A percentile compares a stretch with the other conserved stretches of the same genome.
These are phyloP conservation scores for Nasonovia ribisnigri DNA, from an alignment of 2,888 invertebrate genomes.

Conservation along the genomic window DNA sequence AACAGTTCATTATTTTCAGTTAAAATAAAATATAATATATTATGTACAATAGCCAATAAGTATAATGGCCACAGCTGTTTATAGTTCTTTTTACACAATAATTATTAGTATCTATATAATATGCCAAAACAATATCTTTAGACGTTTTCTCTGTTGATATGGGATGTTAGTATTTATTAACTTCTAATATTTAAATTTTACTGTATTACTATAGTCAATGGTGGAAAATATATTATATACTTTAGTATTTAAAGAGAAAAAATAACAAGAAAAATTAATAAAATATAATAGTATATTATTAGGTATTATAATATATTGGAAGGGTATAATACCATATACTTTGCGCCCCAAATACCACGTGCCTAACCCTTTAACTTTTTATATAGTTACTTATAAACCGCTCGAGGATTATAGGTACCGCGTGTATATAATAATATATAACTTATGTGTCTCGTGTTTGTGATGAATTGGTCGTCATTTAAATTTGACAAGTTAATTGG, in stretches of 20 bases:
- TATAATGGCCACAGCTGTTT: no score
- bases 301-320: background rate
- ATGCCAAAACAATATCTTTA: no score
- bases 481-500: conserved; percentile 56
- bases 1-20: background rate
- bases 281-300: background rate
- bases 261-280: background rate
- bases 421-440: background rate
- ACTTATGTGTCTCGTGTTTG: background rate
- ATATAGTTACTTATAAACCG: background rate
- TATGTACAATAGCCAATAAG: no score
- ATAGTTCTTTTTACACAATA: no score
- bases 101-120: no score
- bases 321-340: background rate
- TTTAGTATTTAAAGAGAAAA: background rate
- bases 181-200: no score
- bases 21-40: no score
- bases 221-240: background rate
- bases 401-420: background rate
- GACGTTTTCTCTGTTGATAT: no score
- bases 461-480: conserved; percentile 42
- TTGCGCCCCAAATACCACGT: background rate
- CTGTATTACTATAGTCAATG: background rate
- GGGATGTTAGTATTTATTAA: no score
- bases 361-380: background rate